Conservation (phyloP, 2,797 vertebrate genomes). For the Eulemur rubriventer region DNA sequence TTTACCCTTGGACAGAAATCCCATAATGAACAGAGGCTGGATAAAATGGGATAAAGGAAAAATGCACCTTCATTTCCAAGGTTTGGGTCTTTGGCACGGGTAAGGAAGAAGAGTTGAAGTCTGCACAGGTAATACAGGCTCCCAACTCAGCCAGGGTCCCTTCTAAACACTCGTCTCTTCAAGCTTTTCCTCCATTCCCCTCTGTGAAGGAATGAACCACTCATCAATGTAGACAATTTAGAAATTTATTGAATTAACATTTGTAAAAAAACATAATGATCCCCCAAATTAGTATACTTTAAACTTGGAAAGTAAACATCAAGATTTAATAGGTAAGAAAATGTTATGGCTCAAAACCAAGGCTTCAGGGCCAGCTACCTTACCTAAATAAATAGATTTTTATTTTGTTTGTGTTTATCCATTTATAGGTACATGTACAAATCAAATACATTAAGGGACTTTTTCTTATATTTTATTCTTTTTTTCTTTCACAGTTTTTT, state of each 20-base stretch:
- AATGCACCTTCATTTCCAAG: background rate
- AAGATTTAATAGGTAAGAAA: background rate
- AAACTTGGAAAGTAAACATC: background rate
- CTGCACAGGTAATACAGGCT: background rate
- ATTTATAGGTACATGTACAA: no score
- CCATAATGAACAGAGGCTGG: background rate
- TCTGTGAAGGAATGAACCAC: background rate
- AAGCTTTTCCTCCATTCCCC: background rate
- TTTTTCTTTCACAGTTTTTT: background rate
- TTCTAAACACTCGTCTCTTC: background rate
- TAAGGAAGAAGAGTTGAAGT: background rate
- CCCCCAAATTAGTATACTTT: background rate
- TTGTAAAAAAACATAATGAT: background rate
- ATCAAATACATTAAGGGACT: background rate
- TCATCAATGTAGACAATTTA: background rate
- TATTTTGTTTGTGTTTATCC: background rate
- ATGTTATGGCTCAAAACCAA: background rate
- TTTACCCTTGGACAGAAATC: background rate
- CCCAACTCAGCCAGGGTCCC: background rate
- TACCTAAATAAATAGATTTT: background rate
- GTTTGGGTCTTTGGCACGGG: background rate
- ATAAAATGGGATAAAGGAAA: background rate
- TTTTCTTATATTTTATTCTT: background rate
- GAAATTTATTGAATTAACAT: background rate
- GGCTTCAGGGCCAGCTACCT: background rate